Evolutionary conservation across 2,888 invertebrate species (phyloP), one percentile per base, ranked within the genome.

Genomic region (Cheilosia urbana): DNA sequence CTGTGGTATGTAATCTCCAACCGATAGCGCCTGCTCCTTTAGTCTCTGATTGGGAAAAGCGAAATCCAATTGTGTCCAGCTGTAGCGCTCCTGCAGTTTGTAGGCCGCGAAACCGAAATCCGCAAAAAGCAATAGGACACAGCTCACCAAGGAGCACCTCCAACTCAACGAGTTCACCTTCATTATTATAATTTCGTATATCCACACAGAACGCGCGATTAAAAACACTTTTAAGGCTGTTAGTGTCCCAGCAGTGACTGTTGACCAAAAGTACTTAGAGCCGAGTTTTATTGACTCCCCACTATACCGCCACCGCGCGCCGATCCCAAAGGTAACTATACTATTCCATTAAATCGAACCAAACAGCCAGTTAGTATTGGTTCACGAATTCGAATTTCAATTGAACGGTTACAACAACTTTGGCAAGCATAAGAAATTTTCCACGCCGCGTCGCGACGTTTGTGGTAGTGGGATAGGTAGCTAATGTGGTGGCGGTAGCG

Each of bases 51-150:
- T 94, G 1, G 96, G 96, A 91, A 95, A 97, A 47, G 94, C 95
- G 92, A 95, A 97, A 91, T 97, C 97, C 90, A 97, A 88, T 45
- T 93, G 93, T 65, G 94, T 95, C 97, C 97, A 97, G 66, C 94
- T 94, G 90, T 94, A 97, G 81, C 95, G 93, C 90, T 96, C 96
- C 88, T 95, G 94, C 13, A 96, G 93, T 88, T 94, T 94, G 71
- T 91, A 91, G 24, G 91, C 89, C 6, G 88, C 91, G 47, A 88
- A 84, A n/a, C 83, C 80, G n/a, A 79, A 53, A 47, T 84, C 76
- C 60, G 17, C 24, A 11, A 57, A 72, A 42, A 71, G 4, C 6
- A 85, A 57, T 37, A 85, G 66, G 57, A 77, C 49, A 57, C 45
- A 57, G 24, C 76, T 30, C 30, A 71, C 27, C n/a, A 81, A 47